Conservation (phyloP, 2,888 invertebrate species). For the Euclidia mi region DNA sequence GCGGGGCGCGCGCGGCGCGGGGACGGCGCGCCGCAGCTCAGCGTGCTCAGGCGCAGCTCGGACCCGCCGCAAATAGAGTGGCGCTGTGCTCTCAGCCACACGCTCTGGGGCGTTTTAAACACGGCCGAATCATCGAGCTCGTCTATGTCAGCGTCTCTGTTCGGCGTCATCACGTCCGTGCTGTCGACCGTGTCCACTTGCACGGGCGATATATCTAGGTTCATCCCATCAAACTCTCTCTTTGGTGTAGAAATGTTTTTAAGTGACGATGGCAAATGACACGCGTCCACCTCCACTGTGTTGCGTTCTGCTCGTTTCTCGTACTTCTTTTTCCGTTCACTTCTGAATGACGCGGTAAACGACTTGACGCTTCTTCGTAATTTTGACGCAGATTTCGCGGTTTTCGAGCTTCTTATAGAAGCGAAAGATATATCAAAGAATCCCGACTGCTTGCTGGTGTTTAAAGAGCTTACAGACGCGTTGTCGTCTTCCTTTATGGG, state of each 20-base stretch:
- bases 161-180: conserved; percentile 74
- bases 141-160: conserved; percentile 67
- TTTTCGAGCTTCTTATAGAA: conserved; percentile 82
- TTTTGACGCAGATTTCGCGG: conserved; percentile 85
- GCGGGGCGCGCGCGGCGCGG: conserved; percentile 49
- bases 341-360: conserved; percentile 87
- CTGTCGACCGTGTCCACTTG: conserved; percentile 86
- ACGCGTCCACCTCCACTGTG: conserved; percentile 80
- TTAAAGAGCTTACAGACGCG: conserved; percentile 83
- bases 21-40: conserved; percentile 28
- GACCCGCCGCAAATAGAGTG: conserved; percentile 78
- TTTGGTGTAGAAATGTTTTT: conserved; percentile 81
- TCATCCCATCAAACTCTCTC: conserved; percentile 77
- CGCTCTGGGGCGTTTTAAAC: conserved; percentile 84
- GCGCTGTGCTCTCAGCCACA: conserved; percentile 77
- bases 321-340: conserved; percentile 87
- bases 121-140: conserved; percentile 81
- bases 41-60: conserved; percentile 59
- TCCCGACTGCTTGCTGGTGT: conserved; percentile 86
- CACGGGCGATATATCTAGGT: conserved; percentile 82
- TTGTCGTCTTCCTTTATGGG: conserved; percentile 86
- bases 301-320: conserved; percentile 83
- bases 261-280: conserved; percentile 73
- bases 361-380: conserved; percentile 86
- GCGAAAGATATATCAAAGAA: conserved; percentile 88